Evolutionary conservation across 2,797 vertebrate species (phyloP).

Genomic region (Enteromius treurensis): DNA sequence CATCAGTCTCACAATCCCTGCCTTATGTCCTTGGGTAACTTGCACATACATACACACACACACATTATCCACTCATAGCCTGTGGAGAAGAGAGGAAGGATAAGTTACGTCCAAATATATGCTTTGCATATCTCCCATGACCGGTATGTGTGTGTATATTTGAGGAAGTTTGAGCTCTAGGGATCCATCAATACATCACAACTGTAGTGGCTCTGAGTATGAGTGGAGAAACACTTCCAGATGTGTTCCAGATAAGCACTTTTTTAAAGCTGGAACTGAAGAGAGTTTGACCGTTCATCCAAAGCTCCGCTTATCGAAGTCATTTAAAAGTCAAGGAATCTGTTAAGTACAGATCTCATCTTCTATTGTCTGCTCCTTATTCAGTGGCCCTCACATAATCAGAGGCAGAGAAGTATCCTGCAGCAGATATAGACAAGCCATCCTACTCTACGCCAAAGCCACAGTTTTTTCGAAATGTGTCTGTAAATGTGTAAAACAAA

Average conservation of each 20-base stretch:
- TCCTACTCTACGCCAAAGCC: background rate
- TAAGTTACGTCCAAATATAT: slow-evolving; percentile 49
- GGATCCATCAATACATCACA: slow-evolving; percentile 52
- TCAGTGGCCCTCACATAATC: background rate
- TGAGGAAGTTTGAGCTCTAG: slow-evolving; percentile 34
- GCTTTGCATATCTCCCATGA: slow-evolving; percentile 54
- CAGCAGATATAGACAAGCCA: background rate
- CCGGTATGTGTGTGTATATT: slow-evolving; percentile 33
- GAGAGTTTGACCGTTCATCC: slow-evolving; percentile 14
- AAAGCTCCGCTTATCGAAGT: background rate
- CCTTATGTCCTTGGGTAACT: slow-evolving; percentile 15
- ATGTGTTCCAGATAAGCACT: slow-evolving; percentile 62
- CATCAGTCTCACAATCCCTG: background rate
- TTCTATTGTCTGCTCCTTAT: background rate
- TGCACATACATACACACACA: slow-evolving; percentile 10
- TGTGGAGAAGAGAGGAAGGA: slow-evolving; percentile 49
- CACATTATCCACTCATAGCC: slow-evolving; percentile 27
- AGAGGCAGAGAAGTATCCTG: background rate
- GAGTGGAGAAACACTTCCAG: slow-evolving; percentile 51
- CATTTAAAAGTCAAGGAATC: slow-evolving; percentile 8
- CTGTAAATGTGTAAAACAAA: background rate
- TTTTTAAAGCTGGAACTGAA: slow-evolving; percentile 1
- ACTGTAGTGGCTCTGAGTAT: slow-evolving; percentile 35
- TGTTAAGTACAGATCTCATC: background rate
- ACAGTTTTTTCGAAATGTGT: slow-evolving; percentile 42